Evolutionary conservation across 2,888 invertebrate genomes (phyloP), one percentile per base, ranked within the genome.

Genomic region (Emmelina monodactyla): DNA sequence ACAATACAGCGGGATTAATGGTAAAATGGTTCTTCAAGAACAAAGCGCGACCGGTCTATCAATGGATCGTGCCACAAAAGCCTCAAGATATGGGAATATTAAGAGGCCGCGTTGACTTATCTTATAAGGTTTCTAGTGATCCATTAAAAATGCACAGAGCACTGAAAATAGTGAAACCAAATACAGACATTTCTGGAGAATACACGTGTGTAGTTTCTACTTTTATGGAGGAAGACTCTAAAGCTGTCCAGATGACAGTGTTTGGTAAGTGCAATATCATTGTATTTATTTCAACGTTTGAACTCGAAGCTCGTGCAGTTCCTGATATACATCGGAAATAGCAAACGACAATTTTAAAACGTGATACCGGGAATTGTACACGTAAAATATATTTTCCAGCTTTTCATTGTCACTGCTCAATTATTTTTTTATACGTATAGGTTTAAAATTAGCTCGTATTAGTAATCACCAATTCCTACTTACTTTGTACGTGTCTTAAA

Each of bases 11-110:
- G 0, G 88, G 88, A 6, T 69, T 91, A 22, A 87, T 89, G 37
- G 86, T 91, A 16, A 89, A 91, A 67, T 91, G 91, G 91, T 89
- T 85, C 64, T 83, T 87, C 55, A 85, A 85, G 59, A 85, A 85
- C 54, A 84, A 82, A 56, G 79, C 82, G 1, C 73, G 85, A 37
- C 83, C 85, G 5, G 87, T 91, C 33, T 91, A 91, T 62, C 90
- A 91, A 62, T 91, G 91, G 90, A 90, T 91, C 40, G 85, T 84
- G 13, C 83, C 84, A 1, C 81, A 84, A 45, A 81, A 82, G 42
- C 88, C 89, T 0, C 85, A 85, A 52, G 87, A 85, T 36, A 75
- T 88, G 50, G 87, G 87, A 3, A 73, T 79, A 32, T 47, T 80
- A 37, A 62, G 79, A 37, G 70, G 71, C 14, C 59, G 84, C 22